Evolutionary conservation across 2,797 vertebrate species (phyloP).

Genomic region (Channallabes apus): DNA sequence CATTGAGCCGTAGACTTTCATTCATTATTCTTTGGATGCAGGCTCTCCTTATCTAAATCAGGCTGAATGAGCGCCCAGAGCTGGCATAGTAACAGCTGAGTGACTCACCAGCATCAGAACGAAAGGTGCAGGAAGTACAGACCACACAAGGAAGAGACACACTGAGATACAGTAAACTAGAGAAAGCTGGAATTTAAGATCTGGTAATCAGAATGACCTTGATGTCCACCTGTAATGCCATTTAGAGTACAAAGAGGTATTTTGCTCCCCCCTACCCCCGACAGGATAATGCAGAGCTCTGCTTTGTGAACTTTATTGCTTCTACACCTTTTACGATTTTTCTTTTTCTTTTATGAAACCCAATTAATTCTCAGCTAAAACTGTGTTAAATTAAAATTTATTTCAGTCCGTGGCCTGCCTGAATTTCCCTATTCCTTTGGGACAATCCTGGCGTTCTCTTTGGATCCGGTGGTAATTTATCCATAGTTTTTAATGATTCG

Average conservation of each 20-base stretch:
- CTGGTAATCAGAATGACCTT: not conserved
- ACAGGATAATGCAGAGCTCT: not conserved
- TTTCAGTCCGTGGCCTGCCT: not conserved
- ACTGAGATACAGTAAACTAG: not conserved
- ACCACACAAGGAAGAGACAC: not conserved
- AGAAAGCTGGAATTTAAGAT: not conserved
- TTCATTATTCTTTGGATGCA: conserved; percentile 16
- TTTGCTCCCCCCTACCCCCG: not conserved
- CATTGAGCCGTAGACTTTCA: conserved; percentile 22
- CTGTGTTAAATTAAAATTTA: not conserved
- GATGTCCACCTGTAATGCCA: not conserved
- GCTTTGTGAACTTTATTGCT: not conserved
- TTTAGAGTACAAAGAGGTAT: not conserved
- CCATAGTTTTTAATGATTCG: not conserved
- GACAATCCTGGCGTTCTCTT: not conserved
- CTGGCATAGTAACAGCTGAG: conserved; percentile 18
- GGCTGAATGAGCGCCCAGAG: conserved; percentile 38
- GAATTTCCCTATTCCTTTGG: not conserved
- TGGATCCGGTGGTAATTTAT: conserved; percentile 6
- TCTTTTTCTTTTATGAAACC: not conserved
- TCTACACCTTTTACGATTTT: not conserved
- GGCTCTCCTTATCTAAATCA: conserved; percentile 24
- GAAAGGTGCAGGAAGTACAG: conserved; percentile 22
- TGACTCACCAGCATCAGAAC: conserved; percentile 46
- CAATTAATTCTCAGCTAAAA: not conserved